Conservation (phyloP, 2,888 invertebrate genomes). For the Agonopterix subpropinquella region DNA sequence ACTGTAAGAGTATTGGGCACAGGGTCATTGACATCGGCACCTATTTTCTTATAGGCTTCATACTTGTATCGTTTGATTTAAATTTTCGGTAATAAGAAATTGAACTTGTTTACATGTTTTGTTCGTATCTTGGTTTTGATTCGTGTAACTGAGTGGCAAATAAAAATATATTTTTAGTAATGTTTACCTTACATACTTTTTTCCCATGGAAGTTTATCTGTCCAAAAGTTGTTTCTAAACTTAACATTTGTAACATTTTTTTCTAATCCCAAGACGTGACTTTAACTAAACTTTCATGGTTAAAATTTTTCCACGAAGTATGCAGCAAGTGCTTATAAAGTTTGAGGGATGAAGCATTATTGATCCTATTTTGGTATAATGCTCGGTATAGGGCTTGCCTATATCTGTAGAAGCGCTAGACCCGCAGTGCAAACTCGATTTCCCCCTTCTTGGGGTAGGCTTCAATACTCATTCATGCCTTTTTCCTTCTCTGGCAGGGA, state of each 20-base stretch:
- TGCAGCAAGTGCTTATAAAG: not conserved
- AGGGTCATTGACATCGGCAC: slow-evolving; percentile 65
- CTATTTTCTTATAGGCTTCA: slow-evolving; percentile 42
- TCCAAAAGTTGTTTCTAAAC: no score
- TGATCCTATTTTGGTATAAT: slow-evolving; percentile 50
- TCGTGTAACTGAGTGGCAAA: no score
- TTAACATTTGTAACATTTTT: no score
- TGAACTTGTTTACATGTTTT: no score
- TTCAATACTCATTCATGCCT: slow-evolving; percentile 73
- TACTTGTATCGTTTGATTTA: not conserved
- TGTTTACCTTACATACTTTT: no score
- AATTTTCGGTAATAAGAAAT: no score
- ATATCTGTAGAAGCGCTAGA: slow-evolving; percentile 58
- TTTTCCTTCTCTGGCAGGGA: slow-evolving; percentile 59
- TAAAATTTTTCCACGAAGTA: no score
- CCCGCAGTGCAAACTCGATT: slow-evolving; percentile 71
- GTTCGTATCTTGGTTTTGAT: no score
- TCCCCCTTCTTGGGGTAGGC: slow-evolving; percentile 73
- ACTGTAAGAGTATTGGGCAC: slow-evolving; percentile 66
- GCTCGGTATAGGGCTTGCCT: slow-evolving; percentile 39
- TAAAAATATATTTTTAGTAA: no score
- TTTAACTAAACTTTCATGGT: no score
- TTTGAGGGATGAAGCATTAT: slow-evolving; percentile 24
- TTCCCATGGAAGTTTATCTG: no score
- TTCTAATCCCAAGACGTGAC: no score